phyloP scores from a whole-genome alignment of 2,113 vertebrate genomes.

The Gymnorhina tibicen region DNA sequence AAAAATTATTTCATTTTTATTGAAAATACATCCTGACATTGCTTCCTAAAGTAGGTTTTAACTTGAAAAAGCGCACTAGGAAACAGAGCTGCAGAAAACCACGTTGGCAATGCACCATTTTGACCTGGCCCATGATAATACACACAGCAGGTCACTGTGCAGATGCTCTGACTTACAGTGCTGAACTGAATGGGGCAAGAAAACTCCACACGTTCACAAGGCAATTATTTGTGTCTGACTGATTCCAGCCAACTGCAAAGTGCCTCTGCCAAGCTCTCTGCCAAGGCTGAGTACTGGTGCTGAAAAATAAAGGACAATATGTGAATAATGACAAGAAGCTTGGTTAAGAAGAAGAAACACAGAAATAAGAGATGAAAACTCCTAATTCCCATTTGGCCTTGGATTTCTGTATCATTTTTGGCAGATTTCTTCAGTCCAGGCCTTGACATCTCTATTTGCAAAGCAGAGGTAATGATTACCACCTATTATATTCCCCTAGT shows the following conservation, averaged over 20 bases:
- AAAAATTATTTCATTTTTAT: neutral
- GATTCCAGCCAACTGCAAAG: neutral
- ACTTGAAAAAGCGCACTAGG: neutral
- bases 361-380: neutral
- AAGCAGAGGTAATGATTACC: neutral
- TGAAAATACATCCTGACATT: neutral
- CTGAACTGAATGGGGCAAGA: neutral
- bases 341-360: neutral
- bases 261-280: neutral
- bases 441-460: neutral
- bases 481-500: neutral
- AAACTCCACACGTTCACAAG: neutral
- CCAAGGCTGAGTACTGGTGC: neutral
- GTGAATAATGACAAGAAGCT: neutral
- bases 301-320: neutral
- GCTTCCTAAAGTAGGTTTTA: neutral
- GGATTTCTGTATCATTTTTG: neutral
- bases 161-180: neutral
- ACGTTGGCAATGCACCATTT: neutral
- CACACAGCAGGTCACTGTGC: neutral
- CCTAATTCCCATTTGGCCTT: neutral
- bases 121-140: fast-evolving
- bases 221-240: neutral
- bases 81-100: neutral
- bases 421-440: neutral